Evolutionary conservation across 1,140 invertebrate species (phyloP).

Genomic region (Macrostomum lignano): DNA sequence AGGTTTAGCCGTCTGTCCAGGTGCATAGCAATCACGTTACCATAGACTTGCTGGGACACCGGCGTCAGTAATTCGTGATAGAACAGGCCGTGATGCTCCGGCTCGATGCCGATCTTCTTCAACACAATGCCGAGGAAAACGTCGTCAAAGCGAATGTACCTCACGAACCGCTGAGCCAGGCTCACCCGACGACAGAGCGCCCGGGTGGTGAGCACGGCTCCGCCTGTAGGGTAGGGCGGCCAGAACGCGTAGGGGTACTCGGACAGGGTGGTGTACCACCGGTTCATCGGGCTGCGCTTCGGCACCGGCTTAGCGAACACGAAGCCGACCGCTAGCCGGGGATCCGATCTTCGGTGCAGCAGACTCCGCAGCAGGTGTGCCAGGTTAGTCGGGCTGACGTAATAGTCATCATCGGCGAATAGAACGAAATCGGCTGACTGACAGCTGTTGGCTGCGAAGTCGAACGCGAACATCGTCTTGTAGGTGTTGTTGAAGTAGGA

Average conservation of each 20-base stretch:
- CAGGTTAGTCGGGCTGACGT: conserved; percentile 57
- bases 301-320: conserved; percentile 42
- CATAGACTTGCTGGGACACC: too few relatives aligned
- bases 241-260: conserved; percentile 54
- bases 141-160: conserved; percentile 59
- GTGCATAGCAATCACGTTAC: too few relatives aligned
- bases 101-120: conserved; percentile 43
- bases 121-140: conserved; percentile 53
- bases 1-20: too few relatives aligned
- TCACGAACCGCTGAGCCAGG: conserved; percentile 41
- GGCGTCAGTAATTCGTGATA: too few relatives aligned
- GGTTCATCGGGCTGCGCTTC: conserved; percentile 42
- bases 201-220: conserved; percentile 47
- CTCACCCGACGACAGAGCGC: conserved; percentile 43
- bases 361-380: too few relatives aligned
- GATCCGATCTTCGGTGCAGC: too few relatives aligned
- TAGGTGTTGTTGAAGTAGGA: conserved; percentile 66
- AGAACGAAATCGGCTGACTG: conserved; percentile 44
- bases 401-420: conserved; percentile 71
- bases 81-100: conserved; percentile 36
- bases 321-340: conserved; percentile 40
- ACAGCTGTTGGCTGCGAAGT: conserved; percentile 47
- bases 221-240: conserved; percentile 61
- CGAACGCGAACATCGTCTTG: conserved; percentile 62
- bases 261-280: conserved; percentile 52